These are phyloP conservation scores for Mastomys natalensis DNA, from an alignment of 2,113 vertebrate genomes.

Conservation along the genomic window DNA sequence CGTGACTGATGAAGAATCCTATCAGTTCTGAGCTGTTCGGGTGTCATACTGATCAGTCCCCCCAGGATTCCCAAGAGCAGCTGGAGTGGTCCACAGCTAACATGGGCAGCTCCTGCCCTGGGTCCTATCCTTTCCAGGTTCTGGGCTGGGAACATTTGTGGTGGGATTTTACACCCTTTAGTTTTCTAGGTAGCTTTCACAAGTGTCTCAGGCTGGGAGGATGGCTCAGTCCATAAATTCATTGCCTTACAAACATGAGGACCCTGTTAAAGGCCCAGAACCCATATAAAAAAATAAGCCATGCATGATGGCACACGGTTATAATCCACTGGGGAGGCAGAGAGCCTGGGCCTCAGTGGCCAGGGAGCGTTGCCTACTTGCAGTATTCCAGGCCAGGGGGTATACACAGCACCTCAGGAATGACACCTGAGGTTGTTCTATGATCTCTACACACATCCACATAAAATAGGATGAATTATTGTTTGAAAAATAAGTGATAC, in stretches of 20 bases:
- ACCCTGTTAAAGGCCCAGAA: background rate
- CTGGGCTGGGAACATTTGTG: background rate
- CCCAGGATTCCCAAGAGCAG: constrained; percentile 20
- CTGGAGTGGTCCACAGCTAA: constrained; percentile 42
- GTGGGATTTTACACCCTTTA: accelerated
- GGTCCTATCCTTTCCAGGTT: too few relatives aligned
- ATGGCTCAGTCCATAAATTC: background rate
- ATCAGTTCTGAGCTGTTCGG: constrained; percentile 73
- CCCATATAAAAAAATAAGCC: too few relatives aligned
- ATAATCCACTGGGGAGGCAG: background rate
- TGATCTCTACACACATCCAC: background rate
- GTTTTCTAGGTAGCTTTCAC: background rate
- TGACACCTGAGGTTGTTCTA: background rate
- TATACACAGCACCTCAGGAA: too few relatives aligned
- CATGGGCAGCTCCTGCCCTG: background rate
- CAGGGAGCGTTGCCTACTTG: background rate
- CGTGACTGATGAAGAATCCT: constrained; percentile 81
- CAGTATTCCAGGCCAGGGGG: too few relatives aligned
- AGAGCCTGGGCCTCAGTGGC: background rate
- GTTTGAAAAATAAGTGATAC: background rate
- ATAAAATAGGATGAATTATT: background rate
- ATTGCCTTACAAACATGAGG: background rate
- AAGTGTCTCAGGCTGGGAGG: background rate
- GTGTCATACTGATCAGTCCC: constrained; percentile 55
- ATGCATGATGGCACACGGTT: background rate